Base-by-base conservation (phyloP, 2,888 invertebrate genomes). In the Trypoxylon attenuatum region DNA sequence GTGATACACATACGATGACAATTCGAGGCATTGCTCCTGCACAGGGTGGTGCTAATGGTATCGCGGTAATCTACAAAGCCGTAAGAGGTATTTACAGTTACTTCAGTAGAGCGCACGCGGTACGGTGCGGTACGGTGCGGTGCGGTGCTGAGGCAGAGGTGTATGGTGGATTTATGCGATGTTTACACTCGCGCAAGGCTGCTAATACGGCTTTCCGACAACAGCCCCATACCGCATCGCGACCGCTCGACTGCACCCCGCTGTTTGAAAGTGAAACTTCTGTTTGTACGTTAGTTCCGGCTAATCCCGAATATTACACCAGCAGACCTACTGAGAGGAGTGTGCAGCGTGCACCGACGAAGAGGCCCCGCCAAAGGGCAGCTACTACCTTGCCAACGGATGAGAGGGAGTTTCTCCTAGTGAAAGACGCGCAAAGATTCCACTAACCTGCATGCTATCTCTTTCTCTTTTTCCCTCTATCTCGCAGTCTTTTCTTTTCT, bases 141-240 rank as follows among this genome's bases (percentile, higher is more conserved):
- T 10, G 33, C 10, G 53, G 64, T 59, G 45, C 22, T 42, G 51
- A 47, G 63, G 70, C 64, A 67, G 63, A 49, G 61, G 61, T 51
- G 73, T 76, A 65, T 55, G 63, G 61, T 66, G 75, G 84, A 85
- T 85, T 84, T 84, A 81, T 82, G 76, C 73, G 74, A 82, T 84
- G 84, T 85, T 85, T 84, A 81, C 82, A 82, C 78, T 81, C 73
- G 77, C 78, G 79, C 80, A 76, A 80, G 81, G 78, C 81, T 79
- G 82, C 81, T 83, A 84, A 84, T 84, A 84, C 83, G 84, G 82
- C 85, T 84, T 82, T 81, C 80, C 79, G 79, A 79, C 83, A 79
- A 80, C 81, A 81, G 67, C 67, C 60, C 63, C 69, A 47, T 54
- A 51, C 73, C 64, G 58, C 69, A 69, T 74, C 72, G 54, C 70